Evolutionary conservation across 2,113 vertebrate species (phyloP), one percentile per base, ranked within the genome.

Genomic region (Phalacrocorax aristotelis): DNA sequence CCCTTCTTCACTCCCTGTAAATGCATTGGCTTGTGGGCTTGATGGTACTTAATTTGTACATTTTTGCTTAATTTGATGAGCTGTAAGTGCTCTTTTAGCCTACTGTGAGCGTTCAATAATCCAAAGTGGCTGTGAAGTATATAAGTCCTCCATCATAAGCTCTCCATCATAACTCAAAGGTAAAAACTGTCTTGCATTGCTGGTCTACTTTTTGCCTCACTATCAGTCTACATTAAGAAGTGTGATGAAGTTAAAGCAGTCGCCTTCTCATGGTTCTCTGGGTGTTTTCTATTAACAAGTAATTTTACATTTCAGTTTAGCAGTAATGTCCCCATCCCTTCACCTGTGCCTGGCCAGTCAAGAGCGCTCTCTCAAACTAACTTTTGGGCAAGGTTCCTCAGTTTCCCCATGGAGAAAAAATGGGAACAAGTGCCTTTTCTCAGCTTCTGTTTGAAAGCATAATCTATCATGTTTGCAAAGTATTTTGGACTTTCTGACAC

Each of bases 61-160:
- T 95, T 77, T 95, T 91, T 91, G 48, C 66, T 90, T 96, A 93
- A 96, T 97, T 96, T 97, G 82, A 98, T 96, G 95, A 98, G 89
- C 93, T 91, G n/a, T 95, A 91, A 97, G 90, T 83, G 89, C 38
- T 60, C 88, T 95, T 95, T 71, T 51, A 89, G 93, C 90, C 94
- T 93, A 87, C 90, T 81, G 83, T 89, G 92, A 95, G 88, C 27
- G 12, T 96, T 97, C 96, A 95, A 69, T 90, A 94, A 96, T 79
- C 88, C 64, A 65, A 94, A 96, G 88, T 88, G 78, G 36, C 66
- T 91, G 82, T 94, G 92, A 97, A 97, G 70, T 94, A 46, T 89
- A 5, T 80, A 94, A 38, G 38, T 38, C 38, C 38, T 38, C 38
- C 38, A 38, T 38, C 38, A 38, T 38, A 38, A 38, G 38, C 38